A percentile compares a stretch with the other conserved stretches of the same genome.
Conservation (phyloP, 2,113 vertebrate genomes). For the Stomatorhinus ivindoensis region DNA sequence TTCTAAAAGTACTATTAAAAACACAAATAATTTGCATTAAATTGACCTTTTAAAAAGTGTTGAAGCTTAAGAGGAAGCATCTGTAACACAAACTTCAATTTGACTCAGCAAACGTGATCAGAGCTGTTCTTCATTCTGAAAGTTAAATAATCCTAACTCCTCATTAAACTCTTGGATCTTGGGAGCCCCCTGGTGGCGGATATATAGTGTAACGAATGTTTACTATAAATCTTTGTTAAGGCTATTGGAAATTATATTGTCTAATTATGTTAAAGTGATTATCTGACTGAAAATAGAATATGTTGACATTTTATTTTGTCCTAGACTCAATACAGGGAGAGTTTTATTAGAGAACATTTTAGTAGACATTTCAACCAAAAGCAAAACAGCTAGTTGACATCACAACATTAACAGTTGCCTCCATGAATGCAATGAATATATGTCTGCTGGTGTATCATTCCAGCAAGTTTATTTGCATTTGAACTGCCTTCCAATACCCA, state of each 20-base stretch:
- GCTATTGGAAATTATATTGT: not conserved
- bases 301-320: not conserved
- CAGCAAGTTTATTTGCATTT: not conserved
- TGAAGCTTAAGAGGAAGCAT: not conserved
- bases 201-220: not conserved
- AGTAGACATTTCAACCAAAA: not conserved
- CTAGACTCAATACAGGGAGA: not conserved
- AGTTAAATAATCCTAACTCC: not conserved
- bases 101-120: not conserved
- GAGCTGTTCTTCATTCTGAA: not conserved
- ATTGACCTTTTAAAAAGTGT: not conserved
- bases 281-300: not conserved
- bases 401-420: not conserved
- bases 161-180: conserved; percentile 1
- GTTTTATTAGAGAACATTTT: not conserved
- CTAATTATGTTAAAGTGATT: not conserved
- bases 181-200: conserved; percentile 1
- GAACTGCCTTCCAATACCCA: not conserved
- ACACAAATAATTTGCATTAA: not conserved
- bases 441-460: not conserved
- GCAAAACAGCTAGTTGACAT: not conserved
- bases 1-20: not conserved
- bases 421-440: not conserved
- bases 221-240: not conserved
- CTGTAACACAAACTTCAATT: not conserved